Percentiles rank a stretch among this genome's conserved stretches.
Evolutionary conservation across 1,140 invertebrate species (phyloP).

Genomic region (Papilio dardanus): DNA sequence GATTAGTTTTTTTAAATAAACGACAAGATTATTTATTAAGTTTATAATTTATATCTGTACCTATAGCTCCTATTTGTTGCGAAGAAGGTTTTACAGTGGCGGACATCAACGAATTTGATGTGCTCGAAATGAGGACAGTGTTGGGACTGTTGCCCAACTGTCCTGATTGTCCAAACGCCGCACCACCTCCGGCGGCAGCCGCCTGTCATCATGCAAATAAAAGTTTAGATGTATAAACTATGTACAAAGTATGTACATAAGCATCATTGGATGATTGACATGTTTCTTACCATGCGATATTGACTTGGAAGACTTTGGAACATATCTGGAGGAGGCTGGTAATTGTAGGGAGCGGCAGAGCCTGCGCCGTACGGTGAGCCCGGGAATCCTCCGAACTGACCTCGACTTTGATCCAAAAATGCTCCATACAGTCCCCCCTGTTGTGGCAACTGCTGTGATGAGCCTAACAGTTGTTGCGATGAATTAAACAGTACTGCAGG

Average conservation of each 20-base stretch:
- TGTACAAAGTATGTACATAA: constrained; percentile 23
- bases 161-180: constrained; percentile 89
- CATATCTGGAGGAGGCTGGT: constrained; percentile 88
- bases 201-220: constrained; percentile 49
- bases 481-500: constrained; percentile 91
- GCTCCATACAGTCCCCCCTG: constrained; percentile 87
- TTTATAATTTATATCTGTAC: constrained; percentile 56
- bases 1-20: too few relatives aligned
- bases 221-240: constrained; percentile 7
- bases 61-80: constrained; percentile 92
- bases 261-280: constrained; percentile 18
- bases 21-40: too few relatives aligned
- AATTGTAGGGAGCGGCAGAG: constrained; percentile 80
- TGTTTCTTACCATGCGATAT: constrained; percentile 86
- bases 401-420: constrained; percentile 78
- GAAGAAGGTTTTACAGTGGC: constrained; percentile 93
- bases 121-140: constrained; percentile 94
- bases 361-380: constrained; percentile 79
- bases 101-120: constrained; percentile 94
- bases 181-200: constrained; percentile 84
- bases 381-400: constrained; percentile 78
- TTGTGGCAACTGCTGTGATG: constrained; percentile 87
- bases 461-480: constrained; percentile 86
- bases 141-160: constrained; percentile 92
- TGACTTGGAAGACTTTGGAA: constrained; percentile 90